These are phyloP conservation scores for Anoplius nigerrimus DNA, from an alignment of 2,888 invertebrate genomes.

Conservation along the genomic window DNA sequence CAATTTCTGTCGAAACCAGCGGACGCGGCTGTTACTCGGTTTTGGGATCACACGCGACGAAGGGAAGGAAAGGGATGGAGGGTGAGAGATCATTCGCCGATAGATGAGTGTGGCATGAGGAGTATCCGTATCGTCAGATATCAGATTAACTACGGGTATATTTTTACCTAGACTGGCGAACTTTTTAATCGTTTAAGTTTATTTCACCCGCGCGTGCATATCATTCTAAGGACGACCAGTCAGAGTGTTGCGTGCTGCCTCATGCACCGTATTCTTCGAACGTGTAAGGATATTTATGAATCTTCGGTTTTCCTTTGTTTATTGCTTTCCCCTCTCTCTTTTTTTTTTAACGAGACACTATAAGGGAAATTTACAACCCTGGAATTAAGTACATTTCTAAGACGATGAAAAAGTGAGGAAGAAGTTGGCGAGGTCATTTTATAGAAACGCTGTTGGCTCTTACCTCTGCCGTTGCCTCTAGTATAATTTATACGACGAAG, in stretches of 20 bases:
- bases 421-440: slow-evolving; percentile 34
- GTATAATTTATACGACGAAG: slow-evolving; percentile 44
- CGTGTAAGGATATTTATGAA: slow-evolving; percentile 26
- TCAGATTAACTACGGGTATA: neutral
- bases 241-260: slow-evolving; percentile 28
- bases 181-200: slow-evolving; percentile 31
- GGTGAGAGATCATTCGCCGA: slow-evolving; percentile 33
- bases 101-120: slow-evolving; percentile 64
- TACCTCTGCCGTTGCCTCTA: slow-evolving; percentile 50
- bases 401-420: slow-evolving; percentile 23
- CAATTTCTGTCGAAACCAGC: slow-evolving; percentile 25
- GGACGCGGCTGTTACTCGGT: slow-evolving; percentile 33
- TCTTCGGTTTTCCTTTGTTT: too few relatives aligned
- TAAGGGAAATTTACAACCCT: slow-evolving; percentile 22
- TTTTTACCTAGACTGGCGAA: slow-evolving; percentile 10
- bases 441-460: slow-evolving; percentile 32
- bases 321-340: neutral
- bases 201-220: slow-evolving; percentile 40
- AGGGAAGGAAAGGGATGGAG: too few relatives aligned
- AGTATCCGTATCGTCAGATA: slow-evolving; percentile 18
- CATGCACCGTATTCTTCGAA: slow-evolving; percentile 30
- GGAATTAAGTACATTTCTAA: slow-evolving; percentile 19
- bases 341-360: slow-evolving; percentile 27
- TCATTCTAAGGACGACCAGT: slow-evolving; percentile 37
- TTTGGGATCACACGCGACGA: slow-evolving; percentile 38